Percentiles rank a stretch among this genome's conserved stretches.
Conservation (phyloP, 2,113 vertebrate species). For the Petroica traversi region DNA sequence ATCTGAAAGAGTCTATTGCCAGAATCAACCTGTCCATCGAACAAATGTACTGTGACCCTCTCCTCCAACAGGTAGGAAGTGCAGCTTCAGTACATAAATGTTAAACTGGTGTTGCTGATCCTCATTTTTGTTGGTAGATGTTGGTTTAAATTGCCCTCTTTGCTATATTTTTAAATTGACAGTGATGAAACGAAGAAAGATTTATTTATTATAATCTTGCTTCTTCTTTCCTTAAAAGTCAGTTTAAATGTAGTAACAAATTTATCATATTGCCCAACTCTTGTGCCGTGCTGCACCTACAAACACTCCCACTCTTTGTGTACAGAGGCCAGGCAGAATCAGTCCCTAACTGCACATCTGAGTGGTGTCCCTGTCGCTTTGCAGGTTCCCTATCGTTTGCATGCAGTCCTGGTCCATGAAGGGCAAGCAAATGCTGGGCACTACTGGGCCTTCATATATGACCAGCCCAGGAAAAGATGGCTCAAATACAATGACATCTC, state of each 20-base stretch:
- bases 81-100: fast-evolving
- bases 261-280: not conserved
- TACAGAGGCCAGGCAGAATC: not conserved
- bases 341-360: not conserved
- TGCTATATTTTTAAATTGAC: not conserved
- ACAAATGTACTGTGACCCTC: slow-evolving; percentile 87
- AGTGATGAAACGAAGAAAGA: not conserved
- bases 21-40: slow-evolving; percentile 78
- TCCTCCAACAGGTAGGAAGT: slow-evolving; percentile 84
- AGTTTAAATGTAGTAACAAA: not conserved
- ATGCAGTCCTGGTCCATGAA: slow-evolving; percentile 93
- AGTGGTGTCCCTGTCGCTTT: fast-evolving
- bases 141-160: not conserved
- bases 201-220: not conserved
- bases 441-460: slow-evolving; percentile 96
- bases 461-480: slow-evolving; percentile 85
- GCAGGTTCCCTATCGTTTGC: slow-evolving; percentile 93
- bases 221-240: not conserved
- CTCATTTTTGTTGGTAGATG: not conserved
- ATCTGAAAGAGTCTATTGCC: slow-evolving; percentile 85
- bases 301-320: not conserved
- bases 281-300: not conserved
- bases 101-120: not conserved
- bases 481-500: slow-evolving; percentile 94
- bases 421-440: slow-evolving; percentile 95